Base-by-base conservation (phyloP, 1,140 invertebrate species). In the Proales similis region DNA sequence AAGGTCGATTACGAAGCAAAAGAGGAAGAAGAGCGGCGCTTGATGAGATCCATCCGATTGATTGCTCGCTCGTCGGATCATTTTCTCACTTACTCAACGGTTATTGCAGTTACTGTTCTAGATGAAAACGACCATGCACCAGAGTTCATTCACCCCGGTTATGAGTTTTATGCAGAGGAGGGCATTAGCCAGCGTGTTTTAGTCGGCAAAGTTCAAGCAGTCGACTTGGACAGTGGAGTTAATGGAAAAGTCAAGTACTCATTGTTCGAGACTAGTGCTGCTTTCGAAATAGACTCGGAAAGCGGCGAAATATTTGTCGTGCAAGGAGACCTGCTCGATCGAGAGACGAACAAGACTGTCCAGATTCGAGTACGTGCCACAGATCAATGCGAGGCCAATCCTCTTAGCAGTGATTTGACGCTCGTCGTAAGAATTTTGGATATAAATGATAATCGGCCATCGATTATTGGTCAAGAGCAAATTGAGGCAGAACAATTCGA, bases 51-150 rank as follows among this genome's bases (percentile, higher is more conserved):
- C 24, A 17, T 57, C 1, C 39, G 30, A 57, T 26, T 57, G 1
- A 38, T 27, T 9, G 51, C 51, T 12, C 29, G 36, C 17, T 42
- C 26, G 17, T 26, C 36, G 0, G 51, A 57, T 57, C 36, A 42
- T 42, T 12, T 57, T 4, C 45, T 57, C 19, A 24, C 33, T n/a
- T 57, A 57, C 36, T 30, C 36, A 2, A 57, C 51, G 5, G 42
- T 46, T 46, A 30, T 45, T 11, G 33, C 57, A 20, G 47, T 61
- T 11, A 46, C 45, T 27, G 17, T 61, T 2, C 12, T 61, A 5
- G 57, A 61, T 22, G 27, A 46, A 14, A 61, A 61, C 47, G 57
- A 61, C 19, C 45, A 61, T 19, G 36, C 45, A 14, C 57, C 57
- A 11, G 38, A 29, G 36, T 61, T 61, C 38, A 45, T 46, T 9